These are phyloP conservation scores for Helarctos malayanus DNA, from an alignment of 2,797 vertebrate species.

Conservation along the genomic window DNA sequence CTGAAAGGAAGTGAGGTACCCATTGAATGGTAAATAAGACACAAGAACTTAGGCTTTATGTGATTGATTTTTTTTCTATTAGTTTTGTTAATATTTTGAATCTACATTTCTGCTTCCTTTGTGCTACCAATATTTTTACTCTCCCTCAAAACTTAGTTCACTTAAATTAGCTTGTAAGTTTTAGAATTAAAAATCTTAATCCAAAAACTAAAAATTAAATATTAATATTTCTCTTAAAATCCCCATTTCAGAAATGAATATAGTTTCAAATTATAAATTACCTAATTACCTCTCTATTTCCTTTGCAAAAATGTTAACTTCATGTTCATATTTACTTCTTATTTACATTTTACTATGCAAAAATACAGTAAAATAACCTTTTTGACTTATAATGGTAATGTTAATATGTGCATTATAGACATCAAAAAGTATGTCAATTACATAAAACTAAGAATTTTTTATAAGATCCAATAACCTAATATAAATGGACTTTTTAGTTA, in stretches of 20 bases:
- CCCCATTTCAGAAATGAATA: neutral
- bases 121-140: neutral
- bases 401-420: neutral
- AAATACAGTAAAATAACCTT: neutral
- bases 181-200: neutral
- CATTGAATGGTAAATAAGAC: neutral
- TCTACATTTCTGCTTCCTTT: neutral
- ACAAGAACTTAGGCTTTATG: neutral
- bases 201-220: neutral
- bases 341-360: neutral
- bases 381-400: neutral
- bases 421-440: neutral
- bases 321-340: neutral
- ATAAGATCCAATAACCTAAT: neutral
- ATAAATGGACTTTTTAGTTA: neutral
- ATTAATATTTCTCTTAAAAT: neutral
- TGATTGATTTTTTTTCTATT: neutral
- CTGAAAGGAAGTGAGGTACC: neutral
- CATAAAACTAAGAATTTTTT: neutral
- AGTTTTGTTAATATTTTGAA: neutral
- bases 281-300: neutral
- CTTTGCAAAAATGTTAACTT: neutral
- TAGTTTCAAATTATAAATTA: neutral
- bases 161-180: neutral
- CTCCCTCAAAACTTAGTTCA: neutral